Base-by-base conservation (phyloP, 2,797 vertebrate species). In the Parauchenoglanis ngamensis region DNA sequence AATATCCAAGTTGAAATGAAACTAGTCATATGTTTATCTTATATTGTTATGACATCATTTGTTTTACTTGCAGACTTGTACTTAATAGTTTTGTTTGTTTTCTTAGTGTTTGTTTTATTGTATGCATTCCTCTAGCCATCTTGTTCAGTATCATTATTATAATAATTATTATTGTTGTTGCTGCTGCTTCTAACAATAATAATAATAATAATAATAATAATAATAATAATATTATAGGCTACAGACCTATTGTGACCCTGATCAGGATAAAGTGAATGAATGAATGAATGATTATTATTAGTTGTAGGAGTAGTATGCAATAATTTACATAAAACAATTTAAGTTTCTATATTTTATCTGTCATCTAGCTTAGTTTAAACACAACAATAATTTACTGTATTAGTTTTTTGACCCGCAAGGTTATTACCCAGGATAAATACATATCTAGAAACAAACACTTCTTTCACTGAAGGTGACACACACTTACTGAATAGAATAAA, bases 401-500 rank as follows among this genome's bases (percentile, higher is more conserved):
- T 28, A 63, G 23, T 65, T 49, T 17, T 44, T 65, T 19, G 7
- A 19, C 35, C n/a, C 2, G 23, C 6, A 46, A 23, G 54, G 21
- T 78, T 78, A 56, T 35, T 35, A 12, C 4, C 21, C 44, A n/a
- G 11, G 28, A 44, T 31, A 35, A 31, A 52, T 13, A 68, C 17
- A 54, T 23, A 28, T 52, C 7, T 21, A 67, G 23, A 46, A 65
- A 63, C 44, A 31, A 7, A 31, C 17, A 21, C 1, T 12, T 61
- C n/a, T 10, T 46, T 77, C 52, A 78, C 7, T 49, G 8, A 49
- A 19, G 44, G n/a, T 49, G 25, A 67, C 61, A 65, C 23, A 65
- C 59, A 91, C 95, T 95, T 92, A 96, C 95, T 94, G 93, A 91
- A 91, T 89, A 85, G 57, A 85, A 35, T 90, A 84, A 70, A 86